Percentiles rank a stretch among this genome's conserved stretches.
Evolutionary conservation across 53 echinoderm and acorn worm species (phyloP).

Genomic region (Zoroaster sp.): DNA sequence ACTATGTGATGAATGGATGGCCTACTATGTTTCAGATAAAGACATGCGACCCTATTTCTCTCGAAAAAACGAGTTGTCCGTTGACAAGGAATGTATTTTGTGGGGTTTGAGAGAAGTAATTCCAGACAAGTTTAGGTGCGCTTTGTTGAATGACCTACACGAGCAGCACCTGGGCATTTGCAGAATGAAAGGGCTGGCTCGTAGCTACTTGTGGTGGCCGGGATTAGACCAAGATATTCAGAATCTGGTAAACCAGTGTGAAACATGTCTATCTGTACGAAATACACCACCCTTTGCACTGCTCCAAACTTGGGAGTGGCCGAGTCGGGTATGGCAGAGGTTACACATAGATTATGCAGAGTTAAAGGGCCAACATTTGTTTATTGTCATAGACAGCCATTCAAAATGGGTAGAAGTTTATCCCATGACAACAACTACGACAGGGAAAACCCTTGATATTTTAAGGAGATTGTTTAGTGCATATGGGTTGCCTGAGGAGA

Average conservation of each 20-base stretch:
- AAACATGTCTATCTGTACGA: slow-evolving; percentile 3
- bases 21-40: neutral
- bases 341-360: slow-evolving; percentile 60
- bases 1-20: slow-evolving; percentile 35
- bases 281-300: slow-evolving; percentile 25
- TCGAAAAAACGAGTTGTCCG: slow-evolving; percentile 11
- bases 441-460: slow-evolving; percentile 22
- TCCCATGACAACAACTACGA: slow-evolving; percentile 54
- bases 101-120: slow-evolving; percentile 26
- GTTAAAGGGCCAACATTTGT: slow-evolving; percentile 37
- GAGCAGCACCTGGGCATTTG: slow-evolving; percentile 54
- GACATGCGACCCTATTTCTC: neutral
- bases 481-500: slow-evolving; percentile 39
- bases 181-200: slow-evolving; percentile 27
- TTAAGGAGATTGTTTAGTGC: slow-evolving; percentile 32
- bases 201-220: slow-evolving; percentile 67
- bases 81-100: slow-evolving; percentile 16
- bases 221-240: slow-evolving; percentile 35
- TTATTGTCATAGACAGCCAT: slow-evolving; percentile 55
- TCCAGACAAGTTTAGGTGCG: slow-evolving; percentile 3
- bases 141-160: slow-evolving; percentile 22
- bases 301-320: slow-evolving; percentile 60
- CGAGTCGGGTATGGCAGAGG: slow-evolving; percentile 36
- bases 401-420: slow-evolving; percentile 64
- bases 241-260: slow-evolving; percentile 9